Conservation (phyloP, 2,113 vertebrate genomes). For the Myotis lucifugus region DNA sequence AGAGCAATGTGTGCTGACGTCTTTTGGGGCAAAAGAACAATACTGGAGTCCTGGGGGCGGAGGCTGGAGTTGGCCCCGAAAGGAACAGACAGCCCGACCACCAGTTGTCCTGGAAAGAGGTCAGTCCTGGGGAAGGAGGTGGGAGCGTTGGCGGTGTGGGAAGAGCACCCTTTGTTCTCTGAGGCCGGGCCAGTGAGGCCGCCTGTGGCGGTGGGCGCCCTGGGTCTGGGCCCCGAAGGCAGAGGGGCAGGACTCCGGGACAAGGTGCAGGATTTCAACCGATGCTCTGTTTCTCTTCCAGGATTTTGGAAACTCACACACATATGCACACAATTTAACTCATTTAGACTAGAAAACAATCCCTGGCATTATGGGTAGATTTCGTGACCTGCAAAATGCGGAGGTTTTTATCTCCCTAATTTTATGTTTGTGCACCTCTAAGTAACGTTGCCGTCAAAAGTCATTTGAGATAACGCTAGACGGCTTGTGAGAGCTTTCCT, state of each 20-base stretch:
- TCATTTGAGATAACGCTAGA: not conserved
- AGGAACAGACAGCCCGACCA: not conserved
- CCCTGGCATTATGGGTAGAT: not conserved
- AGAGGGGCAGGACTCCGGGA: not conserved
- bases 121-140: not conserved
- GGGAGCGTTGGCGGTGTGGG: not conserved
- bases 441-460: not conserved
- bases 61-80: not conserved
- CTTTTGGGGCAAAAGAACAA: constrained; percentile 7
- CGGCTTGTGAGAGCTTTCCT: not conserved
- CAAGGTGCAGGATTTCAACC: not conserved
- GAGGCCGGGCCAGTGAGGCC: not conserved
- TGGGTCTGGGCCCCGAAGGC: not conserved
- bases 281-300: not conserved
- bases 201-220: not conserved
- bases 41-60: not conserved
- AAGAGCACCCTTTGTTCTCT: not conserved
- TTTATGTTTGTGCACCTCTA: not conserved
- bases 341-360: not conserved
- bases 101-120: not conserved
- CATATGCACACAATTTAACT: not conserved
- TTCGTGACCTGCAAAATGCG: not conserved
- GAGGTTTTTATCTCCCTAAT: not conserved
- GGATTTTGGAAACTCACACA: not conserved
- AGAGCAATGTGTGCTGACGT: constrained; percentile 6